These are phyloP conservation scores for Agrotis exclamationis DNA, from an alignment of 2,888 invertebrate genomes.

Conservation along the genomic window DNA sequence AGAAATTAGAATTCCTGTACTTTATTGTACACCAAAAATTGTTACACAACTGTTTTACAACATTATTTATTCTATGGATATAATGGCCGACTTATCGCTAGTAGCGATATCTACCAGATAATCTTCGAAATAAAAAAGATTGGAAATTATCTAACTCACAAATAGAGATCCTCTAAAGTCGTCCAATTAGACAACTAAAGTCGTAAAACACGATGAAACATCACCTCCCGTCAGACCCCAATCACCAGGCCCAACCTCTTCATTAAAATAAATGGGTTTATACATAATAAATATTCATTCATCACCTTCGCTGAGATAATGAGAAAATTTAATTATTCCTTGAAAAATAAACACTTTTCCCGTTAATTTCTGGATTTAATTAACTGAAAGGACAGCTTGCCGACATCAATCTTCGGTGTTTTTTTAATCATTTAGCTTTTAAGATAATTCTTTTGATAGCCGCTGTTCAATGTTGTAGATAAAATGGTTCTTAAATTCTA, in stretches of 20 bases:
- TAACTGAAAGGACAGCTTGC: slow-evolving; percentile 54
- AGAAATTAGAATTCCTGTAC: no score
- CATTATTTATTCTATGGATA: no score
- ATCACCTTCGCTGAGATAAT: slow-evolving; percentile 50
- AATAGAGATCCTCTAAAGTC: slow-evolving; percentile 7
- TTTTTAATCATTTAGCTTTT: slow-evolving; percentile 43
- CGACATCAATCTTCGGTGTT: slow-evolving; percentile 57
- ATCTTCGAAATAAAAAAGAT: neutral
- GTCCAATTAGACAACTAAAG: slow-evolving; percentile 10
- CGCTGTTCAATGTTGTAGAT: slow-evolving; percentile 14
- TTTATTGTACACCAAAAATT: no score
- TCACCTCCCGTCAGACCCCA: slow-evolving; percentile 25
- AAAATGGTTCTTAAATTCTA: neutral
- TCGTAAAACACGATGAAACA: slow-evolving; percentile 20
- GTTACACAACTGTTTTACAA: no score
- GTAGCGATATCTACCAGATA: neutral
- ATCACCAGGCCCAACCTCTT: slow-evolving; percentile 29
- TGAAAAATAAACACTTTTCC: slow-evolving; percentile 54
- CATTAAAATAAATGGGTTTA: slow-evolving; percentile 45
- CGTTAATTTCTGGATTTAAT: slow-evolving; percentile 61
- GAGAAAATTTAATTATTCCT: slow-evolving; percentile 60
- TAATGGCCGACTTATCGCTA: no score
- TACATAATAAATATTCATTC: slow-evolving; percentile 54
- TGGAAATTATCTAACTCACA: neutral
- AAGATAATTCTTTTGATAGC: slow-evolving; percentile 38